Base-by-base conservation (phyloP, 2,888 invertebrate genomes). In the Andrena trimmerana region DNA sequence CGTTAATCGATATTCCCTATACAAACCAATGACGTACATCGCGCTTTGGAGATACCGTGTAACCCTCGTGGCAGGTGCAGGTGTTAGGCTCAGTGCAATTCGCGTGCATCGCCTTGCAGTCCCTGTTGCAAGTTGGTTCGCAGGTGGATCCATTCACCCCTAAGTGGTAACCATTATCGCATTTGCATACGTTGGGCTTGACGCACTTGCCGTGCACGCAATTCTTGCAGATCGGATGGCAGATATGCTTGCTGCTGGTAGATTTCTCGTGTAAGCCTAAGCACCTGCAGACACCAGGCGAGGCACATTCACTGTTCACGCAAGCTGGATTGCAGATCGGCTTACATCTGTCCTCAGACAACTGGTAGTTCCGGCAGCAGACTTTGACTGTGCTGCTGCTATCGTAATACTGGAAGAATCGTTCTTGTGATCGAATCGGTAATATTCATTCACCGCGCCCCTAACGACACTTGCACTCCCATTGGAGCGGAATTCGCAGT, bases 171-270 rank as follows among this genome's bases (percentile, higher is more conserved):
- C 94, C 94, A 0, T 78, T 48, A 13, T 88, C 24, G 74, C 94
- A 94, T 0, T 81, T 73, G 79, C 94, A 94, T 0, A 74, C 78
- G 31, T 92, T 83, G 2, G 94, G 94, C 0, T 91, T 92, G 3
- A 93, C 92, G 78, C 95, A 95, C 60, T 91, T 92, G 2, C 95
- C 95, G 73, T 91, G 90, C 2, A 67, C 20, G 72, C 94, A 94
- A 33, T 88, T 89, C 16, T 81, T 95, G 89, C 97, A 97, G 1
- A 52, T 20, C 69, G 95, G 92, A 86, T 95, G 95, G 89, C 97
- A 97, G 10, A 8, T 33, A 13, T 71, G 52, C 2, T 83, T 24
- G 13, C 6, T 69, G 3, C 66, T 82, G 94, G 95, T 85, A 94
- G 93, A 89, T 96, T 96, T 87, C 96, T 72, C 94, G 92, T 94